These are phyloP conservation scores for Orius laevigatus DNA, from an alignment of 1,140 invertebrate species.

Conservation along the genomic window DNA sequence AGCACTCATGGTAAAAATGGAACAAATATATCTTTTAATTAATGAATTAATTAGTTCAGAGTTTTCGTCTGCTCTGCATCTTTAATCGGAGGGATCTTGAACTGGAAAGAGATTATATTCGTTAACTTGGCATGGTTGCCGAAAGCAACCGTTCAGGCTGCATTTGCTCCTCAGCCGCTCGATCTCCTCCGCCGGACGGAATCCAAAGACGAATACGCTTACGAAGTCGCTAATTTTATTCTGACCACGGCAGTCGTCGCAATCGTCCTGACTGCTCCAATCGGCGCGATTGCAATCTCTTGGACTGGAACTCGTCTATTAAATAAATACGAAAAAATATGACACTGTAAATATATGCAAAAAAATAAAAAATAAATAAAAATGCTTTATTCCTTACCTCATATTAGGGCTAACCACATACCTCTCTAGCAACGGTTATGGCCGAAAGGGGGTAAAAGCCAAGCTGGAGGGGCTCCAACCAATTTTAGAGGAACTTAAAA, in stretches of 20 bases:
- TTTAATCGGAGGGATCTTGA: slow-evolving; percentile 40
- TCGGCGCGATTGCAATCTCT: slow-evolving; percentile 41
- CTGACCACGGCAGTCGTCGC: slow-evolving; percentile 50
- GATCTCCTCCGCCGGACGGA: slow-evolving; percentile 33
- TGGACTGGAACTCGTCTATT: slow-evolving; percentile 32
- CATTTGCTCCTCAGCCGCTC: slow-evolving; percentile 42
- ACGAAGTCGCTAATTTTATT: slow-evolving; percentile 35
- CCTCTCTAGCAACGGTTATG: too few species aligned
- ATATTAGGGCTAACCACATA: too few species aligned
- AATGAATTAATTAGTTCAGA: slow-evolving; percentile 23
- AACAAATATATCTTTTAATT: too few species aligned
- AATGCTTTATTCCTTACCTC: too few species aligned
- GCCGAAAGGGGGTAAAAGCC: too few species aligned
- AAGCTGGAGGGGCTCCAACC: too few species aligned
- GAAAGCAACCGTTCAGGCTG: slow-evolving; percentile 55
- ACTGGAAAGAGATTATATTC: slow-evolving; percentile 45
- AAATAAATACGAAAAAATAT: too few species aligned
- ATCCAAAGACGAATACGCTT: slow-evolving; percentile 18
- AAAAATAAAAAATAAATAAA: too few species aligned
- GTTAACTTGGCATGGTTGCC: slow-evolving; percentile 55
- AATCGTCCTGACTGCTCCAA: slow-evolving; percentile 53
- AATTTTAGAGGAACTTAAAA: too few species aligned
- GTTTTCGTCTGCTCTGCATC: slow-evolving; percentile 39
- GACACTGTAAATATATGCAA: too few species aligned
- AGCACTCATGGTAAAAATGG: slow-evolving; percentile 10